A percentile compares a stretch with the other conserved stretches of the same genome.
Conservation (phyloP, 2,888 invertebrate genomes). For the Agrypnus murinus region DNA sequence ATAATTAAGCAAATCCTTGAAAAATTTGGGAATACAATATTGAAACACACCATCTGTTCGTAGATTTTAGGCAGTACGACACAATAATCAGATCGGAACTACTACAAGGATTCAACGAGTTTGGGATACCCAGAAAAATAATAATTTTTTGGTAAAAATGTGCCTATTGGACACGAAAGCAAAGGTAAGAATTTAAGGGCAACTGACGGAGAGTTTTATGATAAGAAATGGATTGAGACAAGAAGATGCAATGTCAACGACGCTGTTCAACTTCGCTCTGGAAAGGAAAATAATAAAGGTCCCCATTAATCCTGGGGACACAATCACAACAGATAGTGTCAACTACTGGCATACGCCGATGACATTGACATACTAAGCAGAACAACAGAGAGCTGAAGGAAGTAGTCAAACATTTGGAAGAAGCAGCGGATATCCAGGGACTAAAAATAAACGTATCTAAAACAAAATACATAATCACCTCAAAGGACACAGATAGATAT, state of each 20-base stretch:
- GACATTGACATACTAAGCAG: too few relatives aligned
- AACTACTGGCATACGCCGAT: not conserved
- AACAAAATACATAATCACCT: too few relatives aligned
- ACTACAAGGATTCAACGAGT: too few relatives aligned
- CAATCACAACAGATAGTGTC: too few relatives aligned
- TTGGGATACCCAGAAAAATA: not conserved
- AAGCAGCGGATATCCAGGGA: too few relatives aligned
- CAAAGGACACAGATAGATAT: not conserved
- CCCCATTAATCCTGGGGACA: not conserved
- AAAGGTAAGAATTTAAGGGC: not conserved
- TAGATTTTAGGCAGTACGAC: not conserved
- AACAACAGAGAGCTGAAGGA: not conserved
- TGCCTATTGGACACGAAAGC: too few relatives aligned
- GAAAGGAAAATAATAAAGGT: too few relatives aligned
- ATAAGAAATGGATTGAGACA: too few relatives aligned
- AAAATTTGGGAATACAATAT: not conserved
- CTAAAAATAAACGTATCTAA: not conserved
- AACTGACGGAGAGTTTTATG: too few relatives aligned
- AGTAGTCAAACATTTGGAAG: too few relatives aligned
- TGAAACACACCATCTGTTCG: not conserved
- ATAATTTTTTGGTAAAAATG: not conserved
- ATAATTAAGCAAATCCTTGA: constrained; percentile 4
- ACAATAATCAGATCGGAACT: not conserved
- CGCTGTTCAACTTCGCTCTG: too few relatives aligned
- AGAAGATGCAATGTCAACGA: constrained; percentile 1